phyloP scores from a whole-genome alignment of 2,888 invertebrate genomes.

The Ennomos fuscantarius region DNA sequence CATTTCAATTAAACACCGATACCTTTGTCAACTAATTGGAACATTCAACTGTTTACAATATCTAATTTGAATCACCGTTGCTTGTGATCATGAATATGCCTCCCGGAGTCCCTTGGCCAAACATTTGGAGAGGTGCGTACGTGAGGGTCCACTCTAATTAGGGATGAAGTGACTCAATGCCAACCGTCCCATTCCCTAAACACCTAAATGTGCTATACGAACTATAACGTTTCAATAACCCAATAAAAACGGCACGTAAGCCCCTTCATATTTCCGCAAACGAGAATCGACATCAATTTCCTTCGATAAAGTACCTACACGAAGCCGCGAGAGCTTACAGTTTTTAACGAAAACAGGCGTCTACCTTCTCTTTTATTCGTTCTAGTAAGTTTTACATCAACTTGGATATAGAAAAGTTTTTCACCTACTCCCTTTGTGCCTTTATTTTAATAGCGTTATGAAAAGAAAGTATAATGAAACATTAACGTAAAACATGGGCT shows the following conservation, averaged over 20 bases:
- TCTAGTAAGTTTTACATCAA: slow-evolving; percentile 35
- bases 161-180: slow-evolving; percentile 57
- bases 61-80: slow-evolving; percentile 29
- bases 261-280: slow-evolving; percentile 22
- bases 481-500: slow-evolving; percentile 36
- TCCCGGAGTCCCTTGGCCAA: slow-evolving; percentile 54
- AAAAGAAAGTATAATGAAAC: slow-evolving; percentile 36
- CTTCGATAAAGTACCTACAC: slow-evolving; percentile 14
- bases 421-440: slow-evolving; percentile 16
- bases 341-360: slow-evolving; percentile 19
- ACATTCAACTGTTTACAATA: slow-evolving; percentile 27
- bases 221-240: slow-evolving; percentile 21
- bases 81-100: slow-evolving; percentile 34
- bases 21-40: background rate
- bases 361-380: slow-evolving; percentile 13
- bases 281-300: slow-evolving; percentile 24
- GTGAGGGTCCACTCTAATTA: slow-evolving; percentile 66
- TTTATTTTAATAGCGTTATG: slow-evolving; percentile 29
- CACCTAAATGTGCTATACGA: slow-evolving; percentile 20
- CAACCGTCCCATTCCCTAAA: slow-evolving; percentile 28
- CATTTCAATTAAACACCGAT: background rate
- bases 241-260: slow-evolving; percentile 23
- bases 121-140: slow-evolving; percentile 62
- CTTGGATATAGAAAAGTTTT: slow-evolving; percentile 37
- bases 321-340: slow-evolving; percentile 10